A percentile compares a stretch with the other conserved stretches of the same genome.
phyloP scores from a whole-genome alignment of 2,888 invertebrate genomes.

The Nemotelus nigrinus region DNA sequence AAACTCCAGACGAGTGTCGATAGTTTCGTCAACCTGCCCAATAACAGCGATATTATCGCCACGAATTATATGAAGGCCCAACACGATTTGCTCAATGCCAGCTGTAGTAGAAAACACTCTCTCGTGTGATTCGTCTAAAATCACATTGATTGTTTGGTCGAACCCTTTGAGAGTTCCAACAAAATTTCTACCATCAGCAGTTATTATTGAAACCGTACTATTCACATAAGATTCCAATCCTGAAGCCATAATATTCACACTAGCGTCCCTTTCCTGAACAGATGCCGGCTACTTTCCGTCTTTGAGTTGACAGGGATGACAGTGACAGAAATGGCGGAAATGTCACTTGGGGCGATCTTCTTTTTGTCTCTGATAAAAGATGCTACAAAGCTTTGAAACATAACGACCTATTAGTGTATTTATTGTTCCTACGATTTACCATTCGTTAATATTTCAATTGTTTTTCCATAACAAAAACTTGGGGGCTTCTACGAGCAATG shows the following conservation, averaged over 20 bases:
- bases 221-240: constrained; percentile 88
- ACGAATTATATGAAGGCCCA: constrained; percentile 96
- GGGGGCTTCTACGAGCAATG: too few relatives aligned
- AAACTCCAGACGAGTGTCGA: constrained; percentile 83
- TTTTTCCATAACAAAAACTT: too few relatives aligned
- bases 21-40: constrained; percentile 84
- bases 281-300: too few relatives aligned
- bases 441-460: too few relatives aligned
- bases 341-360: too few relatives aligned
- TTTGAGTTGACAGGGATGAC: too few relatives aligned
- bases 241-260: constrained; percentile 73
- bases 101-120: constrained; percentile 93
- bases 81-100: constrained; percentile 94
- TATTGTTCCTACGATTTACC: too few relatives aligned
- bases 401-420: too few relatives aligned
- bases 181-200: constrained; percentile 95
- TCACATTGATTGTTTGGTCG: constrained; percentile 99
- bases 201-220: constrained; percentile 93
- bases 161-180: constrained; percentile 98
- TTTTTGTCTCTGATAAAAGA: too few relatives aligned
- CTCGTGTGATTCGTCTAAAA: constrained; percentile 97
- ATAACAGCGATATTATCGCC: constrained; percentile 97
- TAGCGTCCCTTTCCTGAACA: neutral
- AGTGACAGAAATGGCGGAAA: too few relatives aligned
- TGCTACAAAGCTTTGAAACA: too few relatives aligned